phyloP scores from a whole-genome alignment of 1,140 invertebrate genomes.

The Prorops nasuta region DNA sequence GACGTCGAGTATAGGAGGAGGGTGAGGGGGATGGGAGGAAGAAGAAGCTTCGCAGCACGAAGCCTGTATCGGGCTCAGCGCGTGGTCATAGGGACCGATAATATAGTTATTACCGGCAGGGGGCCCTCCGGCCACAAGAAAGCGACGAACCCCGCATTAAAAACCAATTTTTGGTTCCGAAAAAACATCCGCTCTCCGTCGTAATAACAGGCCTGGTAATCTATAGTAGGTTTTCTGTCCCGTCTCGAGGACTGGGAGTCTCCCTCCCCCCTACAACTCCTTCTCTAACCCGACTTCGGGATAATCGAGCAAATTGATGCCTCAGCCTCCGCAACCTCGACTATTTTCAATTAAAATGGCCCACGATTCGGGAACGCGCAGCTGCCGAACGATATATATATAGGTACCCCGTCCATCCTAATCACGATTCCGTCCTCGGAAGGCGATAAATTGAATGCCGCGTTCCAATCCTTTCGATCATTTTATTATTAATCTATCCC shows the following conservation, averaged over 20 bases:
- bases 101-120: conserved; percentile 51
- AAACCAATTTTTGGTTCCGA: conserved; percentile 56
- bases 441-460: too few species aligned
- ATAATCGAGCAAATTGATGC: conserved; percentile 49
- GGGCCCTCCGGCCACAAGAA: conserved; percentile 40
- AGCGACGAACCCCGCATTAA: conserved; percentile 53
- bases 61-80: conserved; percentile 7
- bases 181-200: conserved; percentile 48
- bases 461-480: too few species aligned
- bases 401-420: too few species aligned
- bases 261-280: conserved; percentile 2
- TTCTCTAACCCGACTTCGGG: conserved; percentile 14
- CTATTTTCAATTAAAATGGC: conserved; percentile 52
- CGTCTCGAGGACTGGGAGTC: conserved; percentile 28
- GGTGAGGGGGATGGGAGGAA: too few species aligned
- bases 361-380: conserved; percentile 30
- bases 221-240: conserved; percentile 56
- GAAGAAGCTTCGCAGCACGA: too few species aligned
- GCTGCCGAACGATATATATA: conserved; percentile 40
- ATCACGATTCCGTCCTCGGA: too few species aligned
- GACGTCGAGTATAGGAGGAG: too few species aligned
- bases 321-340: conserved; percentile 23
- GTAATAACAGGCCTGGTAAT: conserved; percentile 56
- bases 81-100: conserved; percentile 41
- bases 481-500: too few species aligned